Evolutionary conservation across 1,140 invertebrate genomes (phyloP).

Genomic region (Drosophila elegans): DNA sequence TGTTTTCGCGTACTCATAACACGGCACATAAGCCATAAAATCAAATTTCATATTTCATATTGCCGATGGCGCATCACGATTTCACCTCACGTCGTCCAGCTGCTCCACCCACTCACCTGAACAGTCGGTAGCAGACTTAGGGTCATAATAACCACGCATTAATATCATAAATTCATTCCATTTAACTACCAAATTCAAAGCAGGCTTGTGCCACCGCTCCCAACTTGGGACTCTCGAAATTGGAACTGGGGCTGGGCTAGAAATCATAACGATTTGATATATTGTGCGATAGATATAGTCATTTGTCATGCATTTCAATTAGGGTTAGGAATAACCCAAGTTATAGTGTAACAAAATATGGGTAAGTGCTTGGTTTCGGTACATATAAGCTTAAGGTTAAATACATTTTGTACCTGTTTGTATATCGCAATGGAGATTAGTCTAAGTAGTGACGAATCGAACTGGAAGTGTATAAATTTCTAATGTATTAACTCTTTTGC

Average conservation of each 20-base stretch:
- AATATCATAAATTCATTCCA: conserved; percentile 78
- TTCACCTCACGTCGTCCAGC: conserved; percentile 64
- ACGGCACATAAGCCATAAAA: conserved; percentile 66
- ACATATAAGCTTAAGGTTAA: no score
- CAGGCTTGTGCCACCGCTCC: conserved; percentile 56
- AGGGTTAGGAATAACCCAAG: background rate
- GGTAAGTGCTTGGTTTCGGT: background rate
- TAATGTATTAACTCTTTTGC: no score
- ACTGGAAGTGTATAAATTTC: no score
- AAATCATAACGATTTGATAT: conserved; percentile 70
- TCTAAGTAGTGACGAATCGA: no score
- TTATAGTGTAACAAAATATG: background rate
- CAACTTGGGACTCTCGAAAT: conserved; percentile 29
- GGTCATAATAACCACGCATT: conserved; percentile 71
- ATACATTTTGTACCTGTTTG: no score
- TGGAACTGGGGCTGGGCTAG: conserved; percentile 40
- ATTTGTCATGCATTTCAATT: conserved; percentile 45
- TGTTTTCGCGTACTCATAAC: conserved; percentile 70
- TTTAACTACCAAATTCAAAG: conserved; percentile 54
- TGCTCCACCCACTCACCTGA: conserved; percentile 16
- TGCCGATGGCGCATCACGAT: conserved; percentile 26
- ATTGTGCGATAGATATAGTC: conserved; percentile 58
- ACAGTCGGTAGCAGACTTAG: conserved; percentile 2
- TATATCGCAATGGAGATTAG: no score
- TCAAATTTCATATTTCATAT: conserved; percentile 79